These are phyloP conservation scores for Drosophila koepferae DNA, from an alignment of 2,888 invertebrate species.

Conservation along the genomic window DNA sequence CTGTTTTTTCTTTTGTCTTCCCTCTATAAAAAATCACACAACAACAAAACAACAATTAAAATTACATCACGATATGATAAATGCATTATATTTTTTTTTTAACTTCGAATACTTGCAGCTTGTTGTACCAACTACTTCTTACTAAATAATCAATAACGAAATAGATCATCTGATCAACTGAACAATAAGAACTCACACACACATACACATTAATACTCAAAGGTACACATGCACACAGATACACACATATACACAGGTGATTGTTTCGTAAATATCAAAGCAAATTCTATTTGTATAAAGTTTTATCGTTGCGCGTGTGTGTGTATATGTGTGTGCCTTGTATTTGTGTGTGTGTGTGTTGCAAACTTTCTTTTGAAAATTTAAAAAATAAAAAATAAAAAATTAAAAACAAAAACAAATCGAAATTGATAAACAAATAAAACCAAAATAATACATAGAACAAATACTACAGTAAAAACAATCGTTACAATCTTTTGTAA, in stretches of 20 bases:
- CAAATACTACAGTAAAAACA: constrained; percentile 46
- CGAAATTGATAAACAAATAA: constrained; percentile 47
- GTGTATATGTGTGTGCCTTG: constrained; percentile 3
- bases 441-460: constrained; percentile 44
- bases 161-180: constrained; percentile 53
- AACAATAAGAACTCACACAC: constrained; percentile 38
- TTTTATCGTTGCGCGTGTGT: constrained; percentile 17
- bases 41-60: constrained; percentile 21
- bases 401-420: background rate
- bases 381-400: background rate
- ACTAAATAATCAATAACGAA: constrained; percentile 65
- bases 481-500: constrained; percentile 47
- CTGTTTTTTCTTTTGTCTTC: constrained; percentile 11
- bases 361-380: constrained; percentile 4
- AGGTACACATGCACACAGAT: constrained; percentile 8
- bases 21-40: constrained; percentile 25
- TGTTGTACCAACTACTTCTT: constrained; percentile 80
- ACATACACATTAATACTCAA: constrained; percentile 11
- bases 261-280: constrained; percentile 4
- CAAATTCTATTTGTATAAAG: constrained; percentile 16
- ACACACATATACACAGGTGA: constrained; percentile 6
- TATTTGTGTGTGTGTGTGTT: constrained; percentile 25
- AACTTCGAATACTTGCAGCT: constrained; percentile 77
- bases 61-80: constrained; percentile 47
- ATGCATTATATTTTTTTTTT: constrained; percentile 63